Conservation (phyloP, 2,113 vertebrate species). For the Micromys minutus region DNA sequence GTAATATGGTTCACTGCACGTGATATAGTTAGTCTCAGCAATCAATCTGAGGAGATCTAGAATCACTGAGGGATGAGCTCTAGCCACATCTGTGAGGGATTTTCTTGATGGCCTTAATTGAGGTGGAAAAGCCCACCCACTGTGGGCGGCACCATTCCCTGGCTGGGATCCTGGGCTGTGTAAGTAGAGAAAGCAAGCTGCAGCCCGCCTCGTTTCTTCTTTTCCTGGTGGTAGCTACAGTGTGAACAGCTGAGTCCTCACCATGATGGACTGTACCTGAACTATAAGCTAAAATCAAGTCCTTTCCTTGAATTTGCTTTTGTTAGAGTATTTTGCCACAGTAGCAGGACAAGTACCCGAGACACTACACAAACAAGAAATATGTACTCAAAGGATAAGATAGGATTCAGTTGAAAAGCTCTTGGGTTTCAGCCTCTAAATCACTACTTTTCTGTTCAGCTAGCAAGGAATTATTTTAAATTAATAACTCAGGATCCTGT, state of each 20-base stretch:
- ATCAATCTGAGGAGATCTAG: background rate
- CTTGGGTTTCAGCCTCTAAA: background rate
- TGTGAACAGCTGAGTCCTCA: background rate
- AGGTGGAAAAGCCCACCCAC: background rate
- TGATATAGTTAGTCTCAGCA: background rate
- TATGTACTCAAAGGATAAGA: background rate
- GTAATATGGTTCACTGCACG: background rate
- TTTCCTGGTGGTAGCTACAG: background rate
- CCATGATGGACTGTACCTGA: background rate
- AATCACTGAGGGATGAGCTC: background rate
- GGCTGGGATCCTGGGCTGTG: background rate
- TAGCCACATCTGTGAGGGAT: background rate
- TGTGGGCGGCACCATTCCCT: background rate
- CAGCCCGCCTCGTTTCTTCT: background rate
- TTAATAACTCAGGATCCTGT: background rate
- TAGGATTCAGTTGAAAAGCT: too few relatives aligned
- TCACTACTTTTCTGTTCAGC: background rate
- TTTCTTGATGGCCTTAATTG: background rate
- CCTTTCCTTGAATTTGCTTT: background rate
- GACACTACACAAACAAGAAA: background rate
- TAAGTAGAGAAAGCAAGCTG: too few relatives aligned
- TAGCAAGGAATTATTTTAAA: background rate
- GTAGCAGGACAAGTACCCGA: background rate
- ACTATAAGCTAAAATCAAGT: background rate
- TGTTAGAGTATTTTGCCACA: background rate